Evolutionary conservation across 1,140 invertebrate species (phyloP), one percentile per base, ranked within the genome.

Genomic region (Parapsyche elsis): DNA sequence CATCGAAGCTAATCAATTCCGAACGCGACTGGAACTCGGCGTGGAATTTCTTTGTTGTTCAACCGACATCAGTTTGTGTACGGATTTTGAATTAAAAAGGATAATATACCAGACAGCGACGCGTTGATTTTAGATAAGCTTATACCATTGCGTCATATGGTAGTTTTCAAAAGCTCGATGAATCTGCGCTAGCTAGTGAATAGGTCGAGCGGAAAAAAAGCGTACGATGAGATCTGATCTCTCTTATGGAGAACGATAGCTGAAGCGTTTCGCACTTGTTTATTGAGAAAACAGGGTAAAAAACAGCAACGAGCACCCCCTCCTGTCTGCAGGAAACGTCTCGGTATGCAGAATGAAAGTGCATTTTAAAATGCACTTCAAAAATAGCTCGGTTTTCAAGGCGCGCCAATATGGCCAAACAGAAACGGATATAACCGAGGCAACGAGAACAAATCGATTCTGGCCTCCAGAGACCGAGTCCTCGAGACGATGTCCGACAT

Each of bases 291-390:
- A 53, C 49, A 53, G 10, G 49, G 16, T 16, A 53, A 67, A 67
- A 67, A 26, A 26, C 21, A 24, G 26, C 64, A 12, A 4, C 23
- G 21, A 26, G 24, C 5, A 23, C 10, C 24, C 64, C 19, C 49
- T 38, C 12, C 57, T n/a, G 16, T 19, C 21, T 21, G 57, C 57
- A 61, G 57, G 57, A 61, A 61, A 61, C 16, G 64, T 67, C 64
- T 67, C 64, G 64, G 64, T 67, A 67, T 67, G 64, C 64, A 67
- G 64, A 26, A 67, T 67, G 64, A 24, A 67, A 67, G 64, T 67
- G 64, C 64, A 24, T 67, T 23, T 19, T 19, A 61, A 61, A 61
- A 61, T 61, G 57, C 16, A 16, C n/a, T 19, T 23, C 14, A 24
- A 67, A 67, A 67, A 67, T 67, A 67, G 21, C 64, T 14, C 24